Percentiles rank a stretch among this genome's conserved stretches.
Evolutionary conservation across 2,797 vertebrate species (phyloP).

Genomic region (Halcyon chelicuti): DNA sequence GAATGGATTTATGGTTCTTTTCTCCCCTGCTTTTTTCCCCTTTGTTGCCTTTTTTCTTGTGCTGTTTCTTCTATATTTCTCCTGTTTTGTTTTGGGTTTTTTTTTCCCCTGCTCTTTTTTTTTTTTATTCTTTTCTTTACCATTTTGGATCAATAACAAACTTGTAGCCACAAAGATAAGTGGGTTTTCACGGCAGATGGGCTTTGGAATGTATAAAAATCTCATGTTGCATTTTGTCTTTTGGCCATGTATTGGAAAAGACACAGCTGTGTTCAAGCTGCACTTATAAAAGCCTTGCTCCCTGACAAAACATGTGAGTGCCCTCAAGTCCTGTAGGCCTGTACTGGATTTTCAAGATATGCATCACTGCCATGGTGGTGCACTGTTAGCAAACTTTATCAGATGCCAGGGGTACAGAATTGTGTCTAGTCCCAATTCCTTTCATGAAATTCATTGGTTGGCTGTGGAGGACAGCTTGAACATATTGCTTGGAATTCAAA

Average conservation of each 20-base stretch:
- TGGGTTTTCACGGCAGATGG: constrained; percentile 80
- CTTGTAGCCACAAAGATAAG: constrained; percentile 78
- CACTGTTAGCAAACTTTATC: constrained; percentile 29
- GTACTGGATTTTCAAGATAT: constrained; percentile 53
- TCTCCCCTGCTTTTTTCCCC: constrained; percentile 74
- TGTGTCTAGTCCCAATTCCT: not conserved
- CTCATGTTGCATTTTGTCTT: constrained; percentile 82
- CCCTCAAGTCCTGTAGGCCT: constrained; percentile 11
- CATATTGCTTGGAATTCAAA: not conserved
- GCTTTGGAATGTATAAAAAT: constrained; percentile 78
- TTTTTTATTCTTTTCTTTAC: constrained; percentile 39
- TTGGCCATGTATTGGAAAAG: constrained; percentile 75
- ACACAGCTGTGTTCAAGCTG: constrained; percentile 87
- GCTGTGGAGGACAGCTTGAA: constrained; percentile 8
- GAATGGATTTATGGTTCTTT: constrained; percentile 79
- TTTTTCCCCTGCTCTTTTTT: not conserved
- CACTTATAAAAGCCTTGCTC: constrained; percentile 70
- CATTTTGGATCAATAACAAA: constrained; percentile 81
- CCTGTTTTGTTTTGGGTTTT: constrained; percentile 4
- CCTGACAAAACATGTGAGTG: constrained; percentile 55
- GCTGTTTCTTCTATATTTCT: constrained; percentile 48
- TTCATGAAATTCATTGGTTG: not conserved
- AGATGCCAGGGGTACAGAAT: not conserved
- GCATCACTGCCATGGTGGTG: not conserved
- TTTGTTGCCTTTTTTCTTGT: constrained; percentile 76